Conservation (phyloP, 2,113 vertebrate species). For the Chauna torquata region DNA sequence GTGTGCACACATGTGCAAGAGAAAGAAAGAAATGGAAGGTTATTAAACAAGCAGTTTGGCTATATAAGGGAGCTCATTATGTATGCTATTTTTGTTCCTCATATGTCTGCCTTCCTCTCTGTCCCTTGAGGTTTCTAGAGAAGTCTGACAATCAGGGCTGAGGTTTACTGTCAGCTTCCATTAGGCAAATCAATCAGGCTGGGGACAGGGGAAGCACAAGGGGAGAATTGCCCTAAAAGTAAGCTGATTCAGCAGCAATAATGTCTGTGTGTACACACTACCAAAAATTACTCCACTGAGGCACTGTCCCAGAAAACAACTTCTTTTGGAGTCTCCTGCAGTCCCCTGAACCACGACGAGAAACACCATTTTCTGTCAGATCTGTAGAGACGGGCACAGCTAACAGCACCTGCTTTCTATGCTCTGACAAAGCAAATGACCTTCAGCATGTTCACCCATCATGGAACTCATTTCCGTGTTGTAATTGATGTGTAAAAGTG, state of each 20-base stretch:
- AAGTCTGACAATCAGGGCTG: conserved; percentile 76
- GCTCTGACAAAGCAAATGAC: neutral
- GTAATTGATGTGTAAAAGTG: neutral
- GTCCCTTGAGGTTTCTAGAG: conserved; percentile 68
- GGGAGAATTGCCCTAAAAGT: conserved; percentile 43
- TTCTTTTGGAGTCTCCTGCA: neutral
- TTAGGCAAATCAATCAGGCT: conserved; percentile 73
- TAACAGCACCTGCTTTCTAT: neutral
- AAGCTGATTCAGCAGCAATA: conserved; percentile 64
- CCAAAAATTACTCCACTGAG: neutral
- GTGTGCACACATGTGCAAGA: no score
- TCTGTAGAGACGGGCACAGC: accelerated
- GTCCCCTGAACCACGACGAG: accelerated
- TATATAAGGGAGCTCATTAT: conserved; percentile 78
- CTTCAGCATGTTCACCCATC: neutral
- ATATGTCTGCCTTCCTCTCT: conserved; percentile 63
- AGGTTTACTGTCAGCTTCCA: conserved; percentile 76
- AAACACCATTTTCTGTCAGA: neutral
- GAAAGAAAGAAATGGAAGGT: neutral
- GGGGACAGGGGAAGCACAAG: conserved; percentile 8
- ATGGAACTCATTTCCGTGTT: neutral
- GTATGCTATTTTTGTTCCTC: conserved; percentile 74
- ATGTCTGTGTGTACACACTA: neutral
- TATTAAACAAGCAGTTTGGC: conserved; percentile 62
- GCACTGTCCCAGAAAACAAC: neutral